Percentiles rank a stretch among this genome's conserved stretches.
Conservation (phyloP, 2,113 vertebrate species). For the Steatornis caripensis region DNA sequence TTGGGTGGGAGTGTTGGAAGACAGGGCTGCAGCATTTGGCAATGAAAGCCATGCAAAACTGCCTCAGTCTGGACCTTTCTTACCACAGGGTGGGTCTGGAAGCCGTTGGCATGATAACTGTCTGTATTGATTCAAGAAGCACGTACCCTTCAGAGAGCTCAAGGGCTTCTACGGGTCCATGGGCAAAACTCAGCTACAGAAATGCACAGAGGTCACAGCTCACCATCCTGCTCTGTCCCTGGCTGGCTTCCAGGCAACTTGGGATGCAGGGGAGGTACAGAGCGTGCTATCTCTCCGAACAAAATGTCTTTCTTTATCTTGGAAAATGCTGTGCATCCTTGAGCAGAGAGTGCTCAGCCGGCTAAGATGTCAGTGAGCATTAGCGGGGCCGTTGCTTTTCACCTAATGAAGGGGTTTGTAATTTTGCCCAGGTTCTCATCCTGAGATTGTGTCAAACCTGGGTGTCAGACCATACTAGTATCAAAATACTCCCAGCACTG, state of each 20-base stretch:
- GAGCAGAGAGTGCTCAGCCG: neutral
- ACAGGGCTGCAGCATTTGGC: neutral
- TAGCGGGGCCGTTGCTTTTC: neutral
- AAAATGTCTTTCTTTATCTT: neutral
- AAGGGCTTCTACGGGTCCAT: neutral
- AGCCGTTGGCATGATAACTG: neutral
- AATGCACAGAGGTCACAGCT: neutral
- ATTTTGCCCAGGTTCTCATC: neutral
- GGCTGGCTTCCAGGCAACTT: neutral
- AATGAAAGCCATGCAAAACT: neutral
- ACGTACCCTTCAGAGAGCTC: neutral
- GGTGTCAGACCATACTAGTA: neutral
- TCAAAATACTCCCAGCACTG: neutral
- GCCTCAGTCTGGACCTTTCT: neutral
- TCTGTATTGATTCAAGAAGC: neutral
- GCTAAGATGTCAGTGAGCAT: neutral
- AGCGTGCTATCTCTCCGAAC: neutral
- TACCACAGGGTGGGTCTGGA: neutral
- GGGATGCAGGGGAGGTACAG: neutral
- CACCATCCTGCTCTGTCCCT: rapidly evolving
- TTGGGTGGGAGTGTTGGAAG: neutral
- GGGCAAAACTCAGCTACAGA: neutral
- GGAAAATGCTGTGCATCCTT: neutral
- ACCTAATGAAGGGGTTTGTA: neutral
- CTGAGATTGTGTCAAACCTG: neutral